Base-by-base conservation (phyloP, 2,797 vertebrate genomes). In the Chrysocyon brachyurus region DNA sequence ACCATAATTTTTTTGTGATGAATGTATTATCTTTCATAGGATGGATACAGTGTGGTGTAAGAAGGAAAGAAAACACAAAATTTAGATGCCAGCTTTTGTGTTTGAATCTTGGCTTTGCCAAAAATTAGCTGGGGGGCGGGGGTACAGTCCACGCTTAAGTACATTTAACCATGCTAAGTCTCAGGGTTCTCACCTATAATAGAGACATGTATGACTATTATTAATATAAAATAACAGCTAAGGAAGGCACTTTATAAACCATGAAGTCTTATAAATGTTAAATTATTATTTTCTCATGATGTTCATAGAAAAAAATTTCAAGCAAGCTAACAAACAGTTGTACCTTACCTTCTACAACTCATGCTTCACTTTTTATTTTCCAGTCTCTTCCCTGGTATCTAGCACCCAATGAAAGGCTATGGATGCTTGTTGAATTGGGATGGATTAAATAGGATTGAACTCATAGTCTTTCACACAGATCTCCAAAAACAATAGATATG, bases 221-320 rank as follows among this genome's bases (percentile, higher is more conserved):
- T 90, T 87, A 78, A 91, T 9, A 79, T 86, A 89, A 90, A 64
- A 82, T n/a, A 91, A 72, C 46, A 91, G 31, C 89, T 87, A 82
- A 31, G 21, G 16, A 83, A 81, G 57, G n/a, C 15, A 82, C 15
- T 64, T 90, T 86, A 85, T 49, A 57, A 72, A 70, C 24, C 63
- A 79, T 36, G 9, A 88, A 73, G 56, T 90, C 36, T 96, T 68
- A 81, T 24, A 90, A 86, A 78, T 83, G 10, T 40, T 81, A 82
- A 61, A 68, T 57, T 83, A 52, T 21, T 72, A 26, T 73, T 89
- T 75, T 73, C 57, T 88, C 31, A 54, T 24, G n/a, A 61, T 16
- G 5, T 8, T 66, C 40, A 14, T 24, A 81, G n/a, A 22, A 90
- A 94, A 66, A 75, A 56, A 19, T n/a, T 49, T 77, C 22, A 87